A percentile compares a stretch with the other conserved stretches of the same genome.
These are phyloP conservation scores for Trialeurodes vaporariorum DNA, from an alignment of 1,140 invertebrate genomes.

Conservation along the genomic window DNA sequence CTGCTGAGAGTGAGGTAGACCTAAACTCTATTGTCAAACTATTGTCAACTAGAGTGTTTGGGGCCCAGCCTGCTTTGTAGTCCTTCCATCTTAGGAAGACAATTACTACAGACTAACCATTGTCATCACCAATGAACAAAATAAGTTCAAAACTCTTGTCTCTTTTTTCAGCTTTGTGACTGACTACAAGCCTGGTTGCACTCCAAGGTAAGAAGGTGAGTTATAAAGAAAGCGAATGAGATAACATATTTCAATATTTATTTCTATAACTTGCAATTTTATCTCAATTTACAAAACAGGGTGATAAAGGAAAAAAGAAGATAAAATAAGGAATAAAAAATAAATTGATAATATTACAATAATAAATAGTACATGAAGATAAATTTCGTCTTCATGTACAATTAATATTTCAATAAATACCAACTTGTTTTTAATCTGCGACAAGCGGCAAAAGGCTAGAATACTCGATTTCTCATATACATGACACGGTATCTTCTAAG, in stretches of 20 bases:
- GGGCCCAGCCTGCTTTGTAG: too few species aligned
- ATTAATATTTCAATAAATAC: not conserved
- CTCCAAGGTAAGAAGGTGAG: too few species aligned
- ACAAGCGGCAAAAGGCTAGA: not conserved
- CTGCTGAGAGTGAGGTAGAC: too few species aligned
- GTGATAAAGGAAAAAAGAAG: not conserved
- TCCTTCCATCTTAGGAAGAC: too few species aligned
- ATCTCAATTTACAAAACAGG: not conserved
- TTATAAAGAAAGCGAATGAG: not conserved
- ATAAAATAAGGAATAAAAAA: not conserved
- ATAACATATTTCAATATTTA: not conserved
- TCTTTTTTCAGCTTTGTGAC: too few species aligned
- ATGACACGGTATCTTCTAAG: not conserved
- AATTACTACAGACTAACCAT: too few species aligned
- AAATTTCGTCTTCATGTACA: not conserved
- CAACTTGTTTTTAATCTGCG: not conserved
- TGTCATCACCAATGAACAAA: too few species aligned
- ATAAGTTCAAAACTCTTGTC: too few species aligned
- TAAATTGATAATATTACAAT: not conserved
- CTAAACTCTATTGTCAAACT: too few species aligned
- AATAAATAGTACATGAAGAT: not conserved
- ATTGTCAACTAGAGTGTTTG: too few species aligned
- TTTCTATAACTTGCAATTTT: not conserved
- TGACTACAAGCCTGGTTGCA: too few species aligned
- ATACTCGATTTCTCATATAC: not conserved